Evolutionary conservation across 2,797 vertebrate species (phyloP).

Genomic region (Lemur catta): DNA sequence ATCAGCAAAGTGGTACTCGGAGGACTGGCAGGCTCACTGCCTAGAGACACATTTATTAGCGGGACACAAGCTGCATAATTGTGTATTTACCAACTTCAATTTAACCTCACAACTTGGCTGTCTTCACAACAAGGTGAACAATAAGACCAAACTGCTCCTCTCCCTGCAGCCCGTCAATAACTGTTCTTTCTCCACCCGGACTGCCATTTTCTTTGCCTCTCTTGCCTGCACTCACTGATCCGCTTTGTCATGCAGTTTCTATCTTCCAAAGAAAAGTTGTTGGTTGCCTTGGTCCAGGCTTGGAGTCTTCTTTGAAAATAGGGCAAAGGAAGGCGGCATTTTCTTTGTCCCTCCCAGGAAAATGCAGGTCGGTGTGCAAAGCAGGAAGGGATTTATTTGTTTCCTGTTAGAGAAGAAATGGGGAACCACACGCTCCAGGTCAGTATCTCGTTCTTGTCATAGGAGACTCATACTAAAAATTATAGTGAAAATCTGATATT

Average conservation of each 20-base stretch:
- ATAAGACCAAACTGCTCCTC: not conserved
- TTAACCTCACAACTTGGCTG: slow-evolving; percentile 69
- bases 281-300: not conserved
- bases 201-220: not conserved
- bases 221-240: not conserved
- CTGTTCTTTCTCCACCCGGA: not conserved
- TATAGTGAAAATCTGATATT: not conserved
- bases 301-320: not conserved
- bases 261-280: not conserved
- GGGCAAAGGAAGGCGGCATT: not conserved
- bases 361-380: not conserved
- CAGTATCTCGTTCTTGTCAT: not conserved
- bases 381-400: not conserved
- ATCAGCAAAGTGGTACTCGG: slow-evolving; percentile 73
- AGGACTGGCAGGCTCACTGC: slow-evolving; percentile 65
- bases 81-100: slow-evolving; percentile 79
- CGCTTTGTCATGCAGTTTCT: not conserved
- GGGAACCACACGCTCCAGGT: not conserved
- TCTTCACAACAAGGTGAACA: slow-evolving; percentile 64
- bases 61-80: slow-evolving; percentile 70
- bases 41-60: slow-evolving; percentile 69
- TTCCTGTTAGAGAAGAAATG: not conserved
- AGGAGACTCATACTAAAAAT: not conserved
- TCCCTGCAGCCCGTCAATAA: slow-evolving; percentile 55
- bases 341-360: not conserved